These are phyloP conservation scores for Tigriopus californicus DNA, from an alignment of 2,888 invertebrate species.

Conservation along the genomic window DNA sequence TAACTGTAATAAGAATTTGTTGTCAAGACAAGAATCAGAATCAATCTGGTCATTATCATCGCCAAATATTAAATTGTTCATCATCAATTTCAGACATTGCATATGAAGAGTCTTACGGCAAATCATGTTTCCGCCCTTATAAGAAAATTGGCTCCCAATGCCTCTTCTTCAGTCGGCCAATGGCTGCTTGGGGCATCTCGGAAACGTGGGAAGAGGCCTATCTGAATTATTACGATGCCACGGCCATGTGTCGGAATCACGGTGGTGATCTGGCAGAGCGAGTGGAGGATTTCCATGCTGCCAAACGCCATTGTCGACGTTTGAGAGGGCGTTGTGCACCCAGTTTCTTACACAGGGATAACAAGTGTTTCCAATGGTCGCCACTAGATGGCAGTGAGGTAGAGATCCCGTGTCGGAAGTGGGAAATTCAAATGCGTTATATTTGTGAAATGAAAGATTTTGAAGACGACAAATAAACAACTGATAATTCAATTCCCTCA, in stretches of 20 bases:
- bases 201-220: background rate
- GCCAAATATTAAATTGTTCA: too few species aligned
- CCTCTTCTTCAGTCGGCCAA: constrained; percentile 4
- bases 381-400: constrained; percentile 10
- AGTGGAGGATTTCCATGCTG: background rate
- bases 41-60: too few species aligned
- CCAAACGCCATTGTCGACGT: background rate
- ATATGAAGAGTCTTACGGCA: too few species aligned
- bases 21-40: too few species aligned
- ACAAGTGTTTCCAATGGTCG: constrained; percentile 4
- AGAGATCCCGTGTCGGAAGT: constrained; percentile 5
- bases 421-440: constrained; percentile 4
- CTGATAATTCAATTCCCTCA: too few species aligned
- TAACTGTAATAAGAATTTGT: too few species aligned
- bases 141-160: background rate
- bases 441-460: constrained; percentile 1
- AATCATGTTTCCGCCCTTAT: background rate
- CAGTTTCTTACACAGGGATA: background rate
- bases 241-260: background rate
- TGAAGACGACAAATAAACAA: too few species aligned
- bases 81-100: too few species aligned
- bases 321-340: constrained; percentile 5
- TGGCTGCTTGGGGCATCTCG: background rate
- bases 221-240: constrained; percentile 2
- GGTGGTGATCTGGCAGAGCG: background rate